phyloP scores from a whole-genome alignment of 92 coral and sea anemone species.

The Zoanthus gigantus region DNA sequence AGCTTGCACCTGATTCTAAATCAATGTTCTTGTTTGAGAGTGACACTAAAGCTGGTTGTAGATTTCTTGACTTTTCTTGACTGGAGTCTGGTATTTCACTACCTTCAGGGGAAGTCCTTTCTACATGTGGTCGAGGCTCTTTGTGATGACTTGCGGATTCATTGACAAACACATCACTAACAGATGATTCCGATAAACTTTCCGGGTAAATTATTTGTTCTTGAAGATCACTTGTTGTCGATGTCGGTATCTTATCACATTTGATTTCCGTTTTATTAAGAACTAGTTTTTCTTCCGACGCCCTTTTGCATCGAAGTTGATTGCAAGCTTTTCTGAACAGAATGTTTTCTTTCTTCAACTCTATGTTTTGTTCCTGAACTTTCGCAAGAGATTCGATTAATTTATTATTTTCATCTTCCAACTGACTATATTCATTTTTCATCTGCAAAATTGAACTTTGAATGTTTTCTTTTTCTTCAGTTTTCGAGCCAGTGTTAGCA shows the following conservation, averaged over 20 bases:
- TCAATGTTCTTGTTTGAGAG: background rate
- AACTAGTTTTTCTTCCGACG: conserved; percentile 27
- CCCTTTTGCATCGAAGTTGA: conserved; percentile 67
- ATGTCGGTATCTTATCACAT: background rate
- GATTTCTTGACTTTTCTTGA: conserved; percentile 8
- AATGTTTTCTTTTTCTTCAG: conserved; percentile 29
- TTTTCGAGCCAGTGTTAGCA: conserved; percentile 17
- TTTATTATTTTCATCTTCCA: conserved; percentile 65
- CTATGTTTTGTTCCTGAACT: conserved; percentile 74
- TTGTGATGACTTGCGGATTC: background rate
- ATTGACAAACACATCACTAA: background rate
- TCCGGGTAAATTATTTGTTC: background rate
- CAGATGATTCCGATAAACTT: conserved; percentile 8
- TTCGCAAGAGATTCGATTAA: conserved; percentile 67
- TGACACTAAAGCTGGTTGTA: conserved; percentile 7
- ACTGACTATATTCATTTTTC: conserved; percentile 55
- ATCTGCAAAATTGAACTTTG: conserved; percentile 29
- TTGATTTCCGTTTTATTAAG: background rate
- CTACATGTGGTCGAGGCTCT: conserved; percentile 20
- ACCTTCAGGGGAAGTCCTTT: conserved; percentile 41
- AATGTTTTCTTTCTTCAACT: conserved; percentile 77
- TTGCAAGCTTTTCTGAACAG: conserved; percentile 70
- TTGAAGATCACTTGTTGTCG: background rate
- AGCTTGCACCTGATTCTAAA: background rate
- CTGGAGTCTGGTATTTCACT: conserved; percentile 41